Conservation (phyloP, 1,140 invertebrate genomes). For the Nasonia giraulti region DNA sequence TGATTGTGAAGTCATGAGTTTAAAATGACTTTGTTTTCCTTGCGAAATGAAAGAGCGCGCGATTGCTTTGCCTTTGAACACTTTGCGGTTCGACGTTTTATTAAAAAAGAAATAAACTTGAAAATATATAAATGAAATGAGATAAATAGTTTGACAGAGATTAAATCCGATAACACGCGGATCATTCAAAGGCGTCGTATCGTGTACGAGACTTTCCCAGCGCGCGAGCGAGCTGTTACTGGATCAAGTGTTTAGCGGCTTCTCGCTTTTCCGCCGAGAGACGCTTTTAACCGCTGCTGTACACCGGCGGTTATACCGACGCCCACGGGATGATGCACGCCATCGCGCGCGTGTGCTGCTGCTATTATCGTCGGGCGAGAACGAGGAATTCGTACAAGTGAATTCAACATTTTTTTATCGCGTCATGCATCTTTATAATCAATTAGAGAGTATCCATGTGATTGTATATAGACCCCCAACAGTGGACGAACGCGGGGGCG, state of each 20-base stretch:
- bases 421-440: too few species aligned
- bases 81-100: not conserved
- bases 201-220: not conserved
- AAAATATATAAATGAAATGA: not conserved
- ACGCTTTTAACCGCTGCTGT: not conserved
- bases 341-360: too few species aligned
- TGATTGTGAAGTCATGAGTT: not conserved
- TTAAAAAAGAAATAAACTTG: not conserved
- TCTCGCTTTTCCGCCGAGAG: not conserved
- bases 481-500: not conserved
- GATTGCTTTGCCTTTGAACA: not conserved
- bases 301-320: not conserved
- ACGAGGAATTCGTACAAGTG: too few species aligned
- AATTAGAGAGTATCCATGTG: not conserved
- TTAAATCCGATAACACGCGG: not conserved
- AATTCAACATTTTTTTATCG: too few species aligned
- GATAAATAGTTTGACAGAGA: too few species aligned
- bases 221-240: not conserved
- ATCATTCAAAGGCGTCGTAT: too few species aligned
- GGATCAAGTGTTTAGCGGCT: conserved; percentile 28
- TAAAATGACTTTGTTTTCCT: not conserved
- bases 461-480: not conserved
- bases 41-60: not conserved
- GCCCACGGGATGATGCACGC: not conserved
- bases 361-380: too few species aligned